Evolutionary conservation across 1,140 invertebrate genomes (phyloP).

Genomic region (Neodiprion lecontei): DNA sequence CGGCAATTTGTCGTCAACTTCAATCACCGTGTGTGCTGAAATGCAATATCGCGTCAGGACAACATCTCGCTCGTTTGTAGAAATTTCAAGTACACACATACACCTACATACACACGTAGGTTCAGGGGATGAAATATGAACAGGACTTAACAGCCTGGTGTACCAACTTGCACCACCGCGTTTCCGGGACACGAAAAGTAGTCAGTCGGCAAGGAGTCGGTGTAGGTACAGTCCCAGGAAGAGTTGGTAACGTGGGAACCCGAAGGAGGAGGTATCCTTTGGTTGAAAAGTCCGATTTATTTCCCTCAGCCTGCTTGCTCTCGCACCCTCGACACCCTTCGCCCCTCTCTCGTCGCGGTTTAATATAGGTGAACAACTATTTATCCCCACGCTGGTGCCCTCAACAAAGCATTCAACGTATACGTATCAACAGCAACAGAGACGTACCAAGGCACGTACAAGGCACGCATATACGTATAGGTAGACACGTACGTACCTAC

Average conservation of each 20-base stretch:
- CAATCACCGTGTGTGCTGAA: not conserved
- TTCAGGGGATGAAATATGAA: too few species aligned
- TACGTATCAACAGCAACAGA: not conserved
- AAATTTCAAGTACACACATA: too few species aligned
- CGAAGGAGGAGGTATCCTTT: not conserved
- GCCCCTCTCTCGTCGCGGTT: not conserved
- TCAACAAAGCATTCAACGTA: not conserved
- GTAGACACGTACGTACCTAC: too few species aligned
- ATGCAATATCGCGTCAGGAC: not conserved
- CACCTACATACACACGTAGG: too few species aligned
- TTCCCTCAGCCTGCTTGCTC: too few species aligned
- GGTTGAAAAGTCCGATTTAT: constrained; percentile 5
- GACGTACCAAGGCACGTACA: not conserved
- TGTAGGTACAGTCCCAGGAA: not conserved
- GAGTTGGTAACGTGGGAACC: not conserved
- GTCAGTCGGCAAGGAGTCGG: too few species aligned
- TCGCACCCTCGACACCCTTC: too few species aligned
- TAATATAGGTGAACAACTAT: not conserved
- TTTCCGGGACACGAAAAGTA: too few species aligned
- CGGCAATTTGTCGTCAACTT: not conserved
- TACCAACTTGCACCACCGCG: too few species aligned
- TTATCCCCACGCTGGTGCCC: not conserved
- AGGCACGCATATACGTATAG: not conserved
- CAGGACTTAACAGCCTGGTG: too few species aligned
- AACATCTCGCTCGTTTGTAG: not conserved